Evolutionary conservation across 2,113 vertebrate species (phyloP), one percentile per base, ranked within the genome.

Genomic region (Muscicapa adusta): DNA sequence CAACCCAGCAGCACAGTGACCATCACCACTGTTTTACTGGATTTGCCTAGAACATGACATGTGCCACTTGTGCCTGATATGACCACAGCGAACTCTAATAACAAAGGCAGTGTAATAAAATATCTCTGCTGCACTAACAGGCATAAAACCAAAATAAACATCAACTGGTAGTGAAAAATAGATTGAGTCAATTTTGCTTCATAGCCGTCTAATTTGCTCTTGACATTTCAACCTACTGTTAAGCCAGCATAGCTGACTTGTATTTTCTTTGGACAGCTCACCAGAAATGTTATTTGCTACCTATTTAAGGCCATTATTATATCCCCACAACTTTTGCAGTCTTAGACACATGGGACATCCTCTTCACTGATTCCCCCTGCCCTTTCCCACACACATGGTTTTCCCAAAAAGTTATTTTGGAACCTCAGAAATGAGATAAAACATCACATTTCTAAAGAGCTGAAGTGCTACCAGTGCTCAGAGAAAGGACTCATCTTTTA

Each of bases 41-140:
- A 50, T 95, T 77, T 74, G 56, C n/a, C 34, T 51, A 56, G 43
- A 24, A 75, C 38, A 62, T 50, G 17, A 28, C 19, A 10, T 42
- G 5, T 45, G 25, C 17, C 25, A 33, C 67, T 93, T 85, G 31
- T 29, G 31, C 25, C 51, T 70, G n/a, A 6, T 40, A 29, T 24
- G 14, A 43, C 29, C 8, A 57, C 56, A 53, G 18, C 10, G 11
- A 77, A 25, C 22, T 66, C 24, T 22, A 75, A 56, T 26, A 81
- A n/a, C 33, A 70, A 81, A 53, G 14, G 22, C 20, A 22, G 25
- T 51, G 5, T 38, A 51, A 43, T 45, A 17, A 76, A n/a, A 43
- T 61, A 51, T 18, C 36, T 60, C 10, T 3, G 4, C n/a, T 79
- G 12, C 5, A 6, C 14, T 53, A 66, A 75, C 0, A 0, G 17